Conservation (phyloP, 2,797 vertebrate genomes). For the Apogon hyalosoma region DNA sequence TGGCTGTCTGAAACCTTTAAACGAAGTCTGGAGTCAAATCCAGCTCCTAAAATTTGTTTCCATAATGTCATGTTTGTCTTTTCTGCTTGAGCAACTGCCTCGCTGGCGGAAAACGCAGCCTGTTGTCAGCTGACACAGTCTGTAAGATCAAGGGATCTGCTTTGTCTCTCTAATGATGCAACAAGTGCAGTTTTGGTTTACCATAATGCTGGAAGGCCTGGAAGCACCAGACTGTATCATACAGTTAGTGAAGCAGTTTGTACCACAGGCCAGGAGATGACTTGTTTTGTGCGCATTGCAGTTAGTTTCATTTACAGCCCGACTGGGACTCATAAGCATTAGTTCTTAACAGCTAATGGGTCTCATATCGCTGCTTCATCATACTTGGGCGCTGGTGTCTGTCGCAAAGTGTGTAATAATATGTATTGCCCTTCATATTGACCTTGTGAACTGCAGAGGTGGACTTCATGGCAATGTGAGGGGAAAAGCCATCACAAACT, state of each 20-base stretch:
- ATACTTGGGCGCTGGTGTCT: background rate
- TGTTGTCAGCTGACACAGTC: conserved; percentile 67
- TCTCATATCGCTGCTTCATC: conserved; percentile 28
- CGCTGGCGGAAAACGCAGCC: conserved; percentile 35
- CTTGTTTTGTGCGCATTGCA: conserved; percentile 30
- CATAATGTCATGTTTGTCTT: conserved; percentile 42
- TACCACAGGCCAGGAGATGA: conserved; percentile 29
- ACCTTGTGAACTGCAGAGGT: conserved; percentile 23
- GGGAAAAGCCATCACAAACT: no score
- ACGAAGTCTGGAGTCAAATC: conserved; percentile 37
- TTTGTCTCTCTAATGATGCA: conserved; percentile 43
- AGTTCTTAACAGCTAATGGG: conserved; percentile 23
- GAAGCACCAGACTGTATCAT: conserved; percentile 4
- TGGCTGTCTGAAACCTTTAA: conserved; percentile 22
- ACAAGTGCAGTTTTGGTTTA: conserved; percentile 53
- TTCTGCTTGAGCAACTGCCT: conserved; percentile 52
- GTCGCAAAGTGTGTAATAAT: conserved; percentile 28
- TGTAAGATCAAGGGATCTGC: conserved; percentile 50
- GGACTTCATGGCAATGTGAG: conserved; percentile 7
- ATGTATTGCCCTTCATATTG: conserved; percentile 28
- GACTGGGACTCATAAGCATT: conserved; percentile 24
- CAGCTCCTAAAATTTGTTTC: conserved; percentile 40
- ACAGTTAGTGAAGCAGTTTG: conserved; percentile 35
- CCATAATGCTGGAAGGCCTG: background rate
- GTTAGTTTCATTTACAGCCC: conserved; percentile 20